These are phyloP conservation scores for Trachelipus rathkii DNA, from an alignment of 1,140 invertebrate species.

Conservation along the genomic window DNA sequence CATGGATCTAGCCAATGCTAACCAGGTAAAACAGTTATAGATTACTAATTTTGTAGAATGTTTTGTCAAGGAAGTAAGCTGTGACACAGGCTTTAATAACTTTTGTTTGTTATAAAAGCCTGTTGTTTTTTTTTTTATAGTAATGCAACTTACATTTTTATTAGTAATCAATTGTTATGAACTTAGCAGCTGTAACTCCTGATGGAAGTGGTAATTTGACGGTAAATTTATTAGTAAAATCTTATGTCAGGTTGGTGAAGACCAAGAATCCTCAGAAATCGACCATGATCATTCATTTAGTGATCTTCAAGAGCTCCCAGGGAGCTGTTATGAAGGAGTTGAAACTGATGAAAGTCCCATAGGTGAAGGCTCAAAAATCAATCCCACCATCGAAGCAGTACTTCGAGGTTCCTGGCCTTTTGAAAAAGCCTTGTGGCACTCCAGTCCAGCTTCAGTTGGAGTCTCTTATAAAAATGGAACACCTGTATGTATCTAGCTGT, in stretches of 20 bases:
- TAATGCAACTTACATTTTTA: not conserved
- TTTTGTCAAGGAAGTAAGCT: too few relatives aligned
- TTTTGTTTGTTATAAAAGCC: too few relatives aligned
- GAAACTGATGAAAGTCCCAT: not conserved
- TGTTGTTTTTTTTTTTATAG: too few relatives aligned
- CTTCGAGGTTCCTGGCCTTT: constrained; percentile 44
- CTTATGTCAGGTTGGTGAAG: constrained; percentile 23
- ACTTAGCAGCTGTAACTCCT: not conserved
- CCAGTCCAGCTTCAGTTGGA: constrained; percentile 44
- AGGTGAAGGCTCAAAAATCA: constrained; percentile 25
- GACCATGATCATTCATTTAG: constrained; percentile 23
- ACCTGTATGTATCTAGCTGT: constrained; percentile 22
- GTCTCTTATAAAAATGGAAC: constrained; percentile 40
- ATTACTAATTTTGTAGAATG: too few relatives aligned
- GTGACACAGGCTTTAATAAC: too few relatives aligned
- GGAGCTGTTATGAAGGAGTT: constrained; percentile 20
- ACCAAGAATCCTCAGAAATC: constrained; percentile 26
- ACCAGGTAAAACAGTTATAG: constrained; percentile 25
- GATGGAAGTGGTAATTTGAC: constrained; percentile 12
- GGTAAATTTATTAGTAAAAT: constrained; percentile 12
- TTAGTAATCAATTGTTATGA: not conserved
- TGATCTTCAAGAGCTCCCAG: constrained; percentile 22
- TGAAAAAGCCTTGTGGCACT: constrained; percentile 45
- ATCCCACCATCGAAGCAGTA: constrained; percentile 43
- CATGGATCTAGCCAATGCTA: constrained; percentile 41